phyloP scores from a whole-genome alignment of 2,113 vertebrate genomes.

The Blennius ocellaris region DNA sequence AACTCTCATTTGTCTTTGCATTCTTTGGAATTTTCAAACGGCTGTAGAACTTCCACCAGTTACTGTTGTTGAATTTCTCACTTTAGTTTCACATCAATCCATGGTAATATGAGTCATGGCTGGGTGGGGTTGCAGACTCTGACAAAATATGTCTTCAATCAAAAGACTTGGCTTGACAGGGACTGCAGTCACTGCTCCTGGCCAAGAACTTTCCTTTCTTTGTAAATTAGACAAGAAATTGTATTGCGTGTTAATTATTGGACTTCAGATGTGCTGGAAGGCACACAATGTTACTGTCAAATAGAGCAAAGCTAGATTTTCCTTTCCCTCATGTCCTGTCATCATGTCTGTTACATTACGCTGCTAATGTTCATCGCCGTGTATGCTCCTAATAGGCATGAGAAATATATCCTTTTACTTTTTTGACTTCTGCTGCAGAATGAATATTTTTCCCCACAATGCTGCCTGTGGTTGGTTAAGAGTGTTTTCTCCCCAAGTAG shows the following conservation, averaged over 20 bases:
- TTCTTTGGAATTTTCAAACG: conserved; percentile 7
- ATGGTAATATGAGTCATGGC: conserved; percentile 13
- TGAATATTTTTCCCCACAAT: no score
- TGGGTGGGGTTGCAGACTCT: background rate
- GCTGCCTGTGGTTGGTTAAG: no score
- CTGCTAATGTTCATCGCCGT: no score
- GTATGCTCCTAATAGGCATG: no score
- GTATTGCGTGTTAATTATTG: background rate
- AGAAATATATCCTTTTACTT: no score
- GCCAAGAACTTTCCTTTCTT: background rate
- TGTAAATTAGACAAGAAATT: background rate
- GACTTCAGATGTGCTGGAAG: background rate
- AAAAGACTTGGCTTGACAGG: background rate
- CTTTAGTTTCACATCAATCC: conserved; percentile 1
- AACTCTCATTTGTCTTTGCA: conserved; percentile 1
- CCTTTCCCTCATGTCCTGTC: no score
- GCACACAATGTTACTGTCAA: background rate
- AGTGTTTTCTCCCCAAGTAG: no score
- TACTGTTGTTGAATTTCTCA: conserved; percentile 16
- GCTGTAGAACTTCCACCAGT: background rate
- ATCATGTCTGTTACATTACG: background rate
- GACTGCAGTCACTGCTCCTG: background rate
- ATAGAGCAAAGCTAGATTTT: background rate
- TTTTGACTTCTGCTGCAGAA: no score
- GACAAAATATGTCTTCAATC: conserved; percentile 11